Percentiles rank a stretch among this genome's conserved stretches.
phyloP scores from a whole-genome alignment of 2,113 vertebrate genomes.

The Hippopotamus amphibius region DNA sequence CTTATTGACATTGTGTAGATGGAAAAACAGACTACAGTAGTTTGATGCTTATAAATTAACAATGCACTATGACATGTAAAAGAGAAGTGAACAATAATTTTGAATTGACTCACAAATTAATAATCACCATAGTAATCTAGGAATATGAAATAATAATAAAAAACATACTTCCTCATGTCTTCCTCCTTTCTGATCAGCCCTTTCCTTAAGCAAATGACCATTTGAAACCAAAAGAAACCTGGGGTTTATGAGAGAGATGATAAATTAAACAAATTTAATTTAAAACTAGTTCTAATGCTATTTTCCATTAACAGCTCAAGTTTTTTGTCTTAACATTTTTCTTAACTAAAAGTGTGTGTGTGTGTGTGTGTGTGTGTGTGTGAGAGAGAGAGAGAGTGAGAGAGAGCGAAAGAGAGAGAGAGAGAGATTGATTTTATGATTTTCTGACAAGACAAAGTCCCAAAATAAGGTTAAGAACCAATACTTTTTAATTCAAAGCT shows the following conservation, averaged over 20 bases:
- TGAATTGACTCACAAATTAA: conserved; percentile 62
- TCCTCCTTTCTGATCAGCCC: not conserved
- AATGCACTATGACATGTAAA: conserved; percentile 58
- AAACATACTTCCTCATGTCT: not conserved
- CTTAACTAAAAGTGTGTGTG: not conserved
- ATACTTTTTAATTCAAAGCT: not conserved
- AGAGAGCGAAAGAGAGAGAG: not conserved
- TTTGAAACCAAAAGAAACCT: conserved; percentile 10
- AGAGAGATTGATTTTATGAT: not conserved
- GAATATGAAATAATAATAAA: conserved; percentile 22
- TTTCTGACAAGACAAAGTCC: not conserved
- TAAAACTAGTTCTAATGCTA: conserved; percentile 15
- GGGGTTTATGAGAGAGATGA: not conserved
- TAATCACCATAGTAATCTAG: conserved; percentile 49
- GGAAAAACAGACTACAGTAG: conserved; percentile 58
- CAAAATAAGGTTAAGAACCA: not conserved
- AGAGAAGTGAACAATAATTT: conserved; percentile 60
- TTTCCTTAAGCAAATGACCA: not conserved
- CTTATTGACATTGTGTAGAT: conserved; percentile 58
- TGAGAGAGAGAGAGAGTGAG: not conserved
- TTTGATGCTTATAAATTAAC: conserved; percentile 61
- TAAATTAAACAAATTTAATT: not conserved
- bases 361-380: not conserved
- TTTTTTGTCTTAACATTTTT: not conserved
- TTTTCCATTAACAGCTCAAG: not conserved